Conservation (phyloP, 2,113 vertebrate species). For the Reinhardtius hippoglossoides region DNA sequence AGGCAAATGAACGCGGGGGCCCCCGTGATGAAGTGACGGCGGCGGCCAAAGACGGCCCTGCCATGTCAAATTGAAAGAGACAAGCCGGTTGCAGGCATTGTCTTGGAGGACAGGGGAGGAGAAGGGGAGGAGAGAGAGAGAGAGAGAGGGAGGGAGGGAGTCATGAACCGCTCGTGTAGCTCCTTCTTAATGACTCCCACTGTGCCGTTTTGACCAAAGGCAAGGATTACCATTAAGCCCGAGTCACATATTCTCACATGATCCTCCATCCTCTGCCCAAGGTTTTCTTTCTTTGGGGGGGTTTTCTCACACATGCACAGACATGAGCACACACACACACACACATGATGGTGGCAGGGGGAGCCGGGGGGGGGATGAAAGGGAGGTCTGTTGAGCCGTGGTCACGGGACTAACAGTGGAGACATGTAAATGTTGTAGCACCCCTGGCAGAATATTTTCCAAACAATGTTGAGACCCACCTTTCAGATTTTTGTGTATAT, state of each 20-base stretch:
- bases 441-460: not conserved
- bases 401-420: slow-evolving; percentile 57
- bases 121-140: too few species aligned
- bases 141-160: slow-evolving; percentile 15
- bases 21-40: slow-evolving; percentile 14
- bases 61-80: slow-evolving; percentile 22
- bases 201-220: slow-evolving; percentile 75
- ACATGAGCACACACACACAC: slow-evolving; percentile 12
- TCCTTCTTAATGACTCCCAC: slow-evolving; percentile 71
- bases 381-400: slow-evolving; percentile 27
- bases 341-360: not conserved
- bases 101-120: slow-evolving; percentile 5
- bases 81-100: slow-evolving; percentile 16
- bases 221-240: slow-evolving; percentile 77
- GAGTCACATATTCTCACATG: slow-evolving; percentile 83
- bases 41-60: not conserved
- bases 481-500: not conserved
- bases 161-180: slow-evolving; percentile 53
- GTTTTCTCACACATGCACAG: slow-evolving; percentile 43
- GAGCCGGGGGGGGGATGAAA: slow-evolving; percentile 3
- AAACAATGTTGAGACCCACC: too few species aligned
- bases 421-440: slow-evolving; percentile 15
- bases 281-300: slow-evolving; percentile 27
- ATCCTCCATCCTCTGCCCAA: slow-evolving; percentile 56
- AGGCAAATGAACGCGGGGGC: not conserved